A percentile compares a stretch with the other conserved stretches of the same genome.
phyloP scores from a whole-genome alignment of 1,140 invertebrate species.

The Trachelipus rathkii region DNA sequence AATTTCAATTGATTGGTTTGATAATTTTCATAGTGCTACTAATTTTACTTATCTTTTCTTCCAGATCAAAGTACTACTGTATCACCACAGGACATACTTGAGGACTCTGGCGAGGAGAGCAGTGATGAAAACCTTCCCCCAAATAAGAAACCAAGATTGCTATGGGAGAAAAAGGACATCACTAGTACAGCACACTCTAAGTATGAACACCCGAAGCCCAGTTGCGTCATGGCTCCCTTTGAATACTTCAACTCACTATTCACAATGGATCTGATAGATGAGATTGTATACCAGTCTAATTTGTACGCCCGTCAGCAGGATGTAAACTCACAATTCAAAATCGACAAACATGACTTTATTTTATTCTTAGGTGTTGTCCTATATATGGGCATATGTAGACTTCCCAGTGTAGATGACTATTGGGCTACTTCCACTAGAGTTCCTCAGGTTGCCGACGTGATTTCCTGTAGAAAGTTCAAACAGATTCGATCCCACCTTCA shows the following conservation, averaged over 20 bases:
- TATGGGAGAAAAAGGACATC: slow-evolving; percentile 10
- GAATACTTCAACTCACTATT: neutral
- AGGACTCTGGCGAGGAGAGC: too few relatives aligned
- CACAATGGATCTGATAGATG: neutral
- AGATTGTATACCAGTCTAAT: neutral
- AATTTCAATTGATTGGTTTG: too few relatives aligned
- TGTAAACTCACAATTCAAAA: neutral
- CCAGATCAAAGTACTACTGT: too few relatives aligned
- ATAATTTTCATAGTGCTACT: too few relatives aligned
- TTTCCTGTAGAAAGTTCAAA: too few relatives aligned
- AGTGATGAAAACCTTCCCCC: too few relatives aligned
- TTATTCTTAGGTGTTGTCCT: neutral
- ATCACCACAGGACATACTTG: too few relatives aligned
- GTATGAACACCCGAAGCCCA: neutral
- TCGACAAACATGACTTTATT: neutral
- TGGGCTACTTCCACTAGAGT: neutral
- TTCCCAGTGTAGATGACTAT: slow-evolving; percentile 7
- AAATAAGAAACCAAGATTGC: too few relatives aligned
- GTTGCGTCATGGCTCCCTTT: neutral
- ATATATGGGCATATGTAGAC: neutral
- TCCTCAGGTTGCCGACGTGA: neutral
- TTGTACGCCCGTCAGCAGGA: neutral
- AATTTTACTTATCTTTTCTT: too few relatives aligned
- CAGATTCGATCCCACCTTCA: too few relatives aligned
- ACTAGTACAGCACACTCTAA: neutral